phyloP scores from a whole-genome alignment of 2,888 invertebrate species.

The Nephrotoma flavescens region DNA sequence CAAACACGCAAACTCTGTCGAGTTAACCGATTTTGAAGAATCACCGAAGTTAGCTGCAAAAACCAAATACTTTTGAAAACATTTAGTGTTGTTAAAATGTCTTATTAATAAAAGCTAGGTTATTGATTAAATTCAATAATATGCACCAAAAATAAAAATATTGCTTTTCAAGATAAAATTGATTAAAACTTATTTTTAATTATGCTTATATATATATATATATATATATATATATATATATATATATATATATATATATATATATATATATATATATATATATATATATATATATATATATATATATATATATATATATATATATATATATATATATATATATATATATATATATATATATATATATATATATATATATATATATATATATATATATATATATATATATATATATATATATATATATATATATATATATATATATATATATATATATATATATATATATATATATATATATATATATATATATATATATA shows the following conservation, averaged over 20 bases:
- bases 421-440: background rate
- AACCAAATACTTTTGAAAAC: too few species aligned
- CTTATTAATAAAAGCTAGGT: too few species aligned
- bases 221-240: too few species aligned
- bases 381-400: background rate
- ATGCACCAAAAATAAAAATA: background rate
- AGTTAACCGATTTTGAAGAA: too few species aligned
- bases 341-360: background rate
- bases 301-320: background rate
- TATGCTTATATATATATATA: too few species aligned
- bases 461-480: background rate
- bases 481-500: background rate
- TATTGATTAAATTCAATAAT: too few species aligned
- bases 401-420: background rate
- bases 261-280: background rate
- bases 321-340: background rate
- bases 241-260: background rate
- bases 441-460: background rate
- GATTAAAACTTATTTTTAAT: background rate
- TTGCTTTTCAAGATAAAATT: background rate
- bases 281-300: background rate
- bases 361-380: background rate
- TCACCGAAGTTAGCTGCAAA: too few species aligned
- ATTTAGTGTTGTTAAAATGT: too few species aligned
- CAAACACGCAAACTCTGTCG: too few species aligned